Evolutionary conservation across 2,888 invertebrate species (phyloP).

Genomic region (Zootermopsis nevadensis): DNA sequence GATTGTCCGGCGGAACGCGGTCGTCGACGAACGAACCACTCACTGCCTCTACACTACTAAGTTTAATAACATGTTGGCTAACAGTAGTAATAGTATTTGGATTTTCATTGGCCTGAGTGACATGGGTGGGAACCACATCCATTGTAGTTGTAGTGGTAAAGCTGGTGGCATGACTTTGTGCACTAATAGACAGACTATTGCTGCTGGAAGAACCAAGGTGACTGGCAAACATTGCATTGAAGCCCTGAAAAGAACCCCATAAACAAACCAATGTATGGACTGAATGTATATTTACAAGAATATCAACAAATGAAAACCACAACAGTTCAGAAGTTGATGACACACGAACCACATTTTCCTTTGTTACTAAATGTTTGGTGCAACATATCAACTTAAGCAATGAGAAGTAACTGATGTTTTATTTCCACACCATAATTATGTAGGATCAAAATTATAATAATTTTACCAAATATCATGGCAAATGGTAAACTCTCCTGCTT

Average conservation of each 20-base stretch:
- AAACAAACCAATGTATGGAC: too few relatives aligned
- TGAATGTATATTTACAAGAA: too few relatives aligned
- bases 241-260: conserved; percentile 54
- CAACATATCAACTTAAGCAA: too few relatives aligned
- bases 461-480: too few relatives aligned
- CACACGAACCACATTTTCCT: too few relatives aligned
- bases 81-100: conserved; percentile 50
- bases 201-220: conserved; percentile 57
- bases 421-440: too few relatives aligned
- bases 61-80: conserved; percentile 50
- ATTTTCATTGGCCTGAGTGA: conserved; percentile 53
- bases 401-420: too few relatives aligned
- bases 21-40: background rate
- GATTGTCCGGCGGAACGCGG: conserved; percentile 14
- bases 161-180: conserved; percentile 54
- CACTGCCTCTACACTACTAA: conserved; percentile 46
- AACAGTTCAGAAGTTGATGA: too few relatives aligned
- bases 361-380: too few relatives aligned
- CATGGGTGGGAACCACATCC: conserved; percentile 51
- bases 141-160: conserved; percentile 35
- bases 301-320: too few relatives aligned
- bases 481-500: too few relatives aligned
- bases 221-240: conserved; percentile 56
- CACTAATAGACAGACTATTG: conserved; percentile 56
- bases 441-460: too few relatives aligned